These are phyloP conservation scores for Danaus chrysippus DNA, from an alignment of 2,888 invertebrate species.

Conservation along the genomic window DNA sequence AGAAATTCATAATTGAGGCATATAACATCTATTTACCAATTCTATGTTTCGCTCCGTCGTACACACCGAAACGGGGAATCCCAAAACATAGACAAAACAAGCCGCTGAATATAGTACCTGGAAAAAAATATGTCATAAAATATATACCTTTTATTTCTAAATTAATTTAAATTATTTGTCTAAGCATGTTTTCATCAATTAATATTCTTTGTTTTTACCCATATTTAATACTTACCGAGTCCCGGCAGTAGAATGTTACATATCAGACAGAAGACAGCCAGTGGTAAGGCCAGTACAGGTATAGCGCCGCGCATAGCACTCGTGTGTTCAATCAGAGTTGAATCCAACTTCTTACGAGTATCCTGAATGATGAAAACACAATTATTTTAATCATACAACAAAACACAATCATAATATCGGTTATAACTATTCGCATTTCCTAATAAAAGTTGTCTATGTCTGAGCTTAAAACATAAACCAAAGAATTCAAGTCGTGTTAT, in stretches of 20 bases:
- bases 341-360: conserved; percentile 85
- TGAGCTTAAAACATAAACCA: too few relatives aligned
- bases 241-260: conserved; percentile 76
- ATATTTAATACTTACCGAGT: conserved; percentile 48
- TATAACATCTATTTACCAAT: conserved; percentile 72
- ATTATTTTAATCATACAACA: too few relatives aligned
- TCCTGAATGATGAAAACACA: conserved; percentile 72
- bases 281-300: conserved; percentile 90
- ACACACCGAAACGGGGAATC: conserved; percentile 90
- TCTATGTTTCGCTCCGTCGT: conserved; percentile 86
- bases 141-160: too few relatives aligned
- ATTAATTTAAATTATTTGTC: too few relatives aligned
- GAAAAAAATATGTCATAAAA: conserved; percentile 33
- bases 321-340: conserved; percentile 87
- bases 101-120: conserved; percentile 94
- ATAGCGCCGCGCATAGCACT: conserved; percentile 95
- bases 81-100: conserved; percentile 93
- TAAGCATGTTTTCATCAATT: too few relatives aligned
- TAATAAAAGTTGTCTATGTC: too few relatives aligned
- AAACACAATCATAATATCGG: too few relatives aligned
- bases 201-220: too few relatives aligned
- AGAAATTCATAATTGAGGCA: background rate
- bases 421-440: too few relatives aligned
- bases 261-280: conserved; percentile 93
- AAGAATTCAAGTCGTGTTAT: too few relatives aligned